Evolutionary conservation across 2,797 vertebrate genomes (phyloP).

Genomic region (Aulostomus chinensis): DNA sequence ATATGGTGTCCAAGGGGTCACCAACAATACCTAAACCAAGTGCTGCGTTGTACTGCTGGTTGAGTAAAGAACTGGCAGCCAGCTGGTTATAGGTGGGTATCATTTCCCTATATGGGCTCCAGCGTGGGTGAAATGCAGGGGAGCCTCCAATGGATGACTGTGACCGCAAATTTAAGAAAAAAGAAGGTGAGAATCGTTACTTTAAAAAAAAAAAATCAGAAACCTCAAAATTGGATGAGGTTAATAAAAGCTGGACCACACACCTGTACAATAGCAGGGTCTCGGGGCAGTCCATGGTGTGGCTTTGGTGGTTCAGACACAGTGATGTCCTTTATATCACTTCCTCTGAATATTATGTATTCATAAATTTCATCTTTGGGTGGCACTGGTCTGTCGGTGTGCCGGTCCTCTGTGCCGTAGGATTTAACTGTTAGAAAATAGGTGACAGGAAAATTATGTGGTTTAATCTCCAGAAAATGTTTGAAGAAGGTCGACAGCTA

Average conservation of each 20-base stretch:
- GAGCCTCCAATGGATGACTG: constrained; percentile 66
- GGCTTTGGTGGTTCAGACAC: constrained; percentile 94
- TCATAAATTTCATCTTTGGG: constrained; percentile 94
- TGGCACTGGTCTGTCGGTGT: constrained; percentile 89
- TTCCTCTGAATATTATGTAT: constrained; percentile 96
- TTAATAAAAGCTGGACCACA: neutral
- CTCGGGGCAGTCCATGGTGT: constrained; percentile 90
- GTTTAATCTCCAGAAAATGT: neutral
- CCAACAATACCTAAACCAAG: constrained; percentile 87
- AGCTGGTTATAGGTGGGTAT: constrained; percentile 92
- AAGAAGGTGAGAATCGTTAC: neutral
- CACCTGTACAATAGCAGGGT: constrained; percentile 97
- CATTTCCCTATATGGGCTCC: constrained; percentile 90
- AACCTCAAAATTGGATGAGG: too few species aligned
- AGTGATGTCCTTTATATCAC: constrained; percentile 98
- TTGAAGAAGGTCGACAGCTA: neutral
- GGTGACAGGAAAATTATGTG: neutral
- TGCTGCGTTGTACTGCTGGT: constrained; percentile 93
- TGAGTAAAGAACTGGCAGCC: constrained; percentile 90
- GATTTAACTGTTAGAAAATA: constrained; percentile 83
- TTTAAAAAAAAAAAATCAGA: neutral
- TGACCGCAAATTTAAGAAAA: constrained; percentile 1
- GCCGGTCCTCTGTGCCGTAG: constrained; percentile 94
- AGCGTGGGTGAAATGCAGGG: constrained; percentile 87
- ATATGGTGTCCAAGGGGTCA: too few species aligned